phyloP scores from a whole-genome alignment of 2,113 vertebrate genomes.

The Phyllopteryx taeniolatus region DNA sequence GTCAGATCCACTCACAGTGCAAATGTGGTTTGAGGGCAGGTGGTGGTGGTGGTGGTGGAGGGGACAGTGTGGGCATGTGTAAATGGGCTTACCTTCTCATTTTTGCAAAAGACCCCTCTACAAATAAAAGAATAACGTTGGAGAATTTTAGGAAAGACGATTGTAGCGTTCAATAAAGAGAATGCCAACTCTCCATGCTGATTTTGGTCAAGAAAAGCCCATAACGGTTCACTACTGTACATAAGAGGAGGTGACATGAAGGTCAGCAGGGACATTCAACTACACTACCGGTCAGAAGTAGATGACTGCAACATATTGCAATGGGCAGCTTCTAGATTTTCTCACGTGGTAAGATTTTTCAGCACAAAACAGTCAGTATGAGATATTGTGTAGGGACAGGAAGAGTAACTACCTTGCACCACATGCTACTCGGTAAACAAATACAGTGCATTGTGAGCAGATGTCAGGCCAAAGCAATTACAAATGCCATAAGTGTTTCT shows the following conservation, averaged over 20 bases:
- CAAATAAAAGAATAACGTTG: slow-evolving; percentile 99
- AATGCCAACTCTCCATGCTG: slow-evolving; percentile 99
- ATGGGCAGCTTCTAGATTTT: neutral
- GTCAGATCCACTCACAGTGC: neutral
- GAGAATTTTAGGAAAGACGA: slow-evolving; percentile 99
- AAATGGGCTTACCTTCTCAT: slow-evolving; percentile 99
- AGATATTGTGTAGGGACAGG: neutral
- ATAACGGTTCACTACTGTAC: slow-evolving; percentile 38
- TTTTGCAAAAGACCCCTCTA: slow-evolving; percentile 99
- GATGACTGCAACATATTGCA: neutral
- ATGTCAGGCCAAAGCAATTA: neutral
- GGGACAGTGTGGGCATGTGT: slow-evolving; percentile 91
- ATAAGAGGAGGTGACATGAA: slow-evolving; percentile 17
- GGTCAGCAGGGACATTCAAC: neutral
- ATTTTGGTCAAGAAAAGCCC: slow-evolving; percentile 68
- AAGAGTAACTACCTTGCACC: neutral
- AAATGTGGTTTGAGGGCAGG: slow-evolving; percentile 66
- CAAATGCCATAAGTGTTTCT: neutral
- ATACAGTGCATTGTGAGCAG: neutral
- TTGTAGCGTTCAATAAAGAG: slow-evolving; percentile 92
- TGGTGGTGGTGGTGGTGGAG: slow-evolving; percentile 74
- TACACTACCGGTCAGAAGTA: slow-evolving; percentile 3
- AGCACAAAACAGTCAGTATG: neutral
- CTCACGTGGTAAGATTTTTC: neutral
- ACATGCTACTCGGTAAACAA: neutral